These are phyloP conservation scores for Poeciliopsis turneri DNA, from an alignment of 2,797 vertebrate species.

Conservation along the genomic window DNA sequence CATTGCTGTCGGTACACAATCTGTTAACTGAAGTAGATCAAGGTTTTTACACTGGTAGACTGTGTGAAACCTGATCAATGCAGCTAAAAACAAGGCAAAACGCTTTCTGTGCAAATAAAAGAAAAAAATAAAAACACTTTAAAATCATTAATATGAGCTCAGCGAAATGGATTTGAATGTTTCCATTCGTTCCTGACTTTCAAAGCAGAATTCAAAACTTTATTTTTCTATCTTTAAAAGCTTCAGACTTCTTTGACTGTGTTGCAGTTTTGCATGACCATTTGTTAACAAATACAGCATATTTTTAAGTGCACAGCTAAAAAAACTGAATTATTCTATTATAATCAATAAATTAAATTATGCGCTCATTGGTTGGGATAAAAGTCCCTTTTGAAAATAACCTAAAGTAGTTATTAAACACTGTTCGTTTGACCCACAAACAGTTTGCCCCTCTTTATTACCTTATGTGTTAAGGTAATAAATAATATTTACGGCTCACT, in stretches of 20 bases:
- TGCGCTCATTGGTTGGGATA: background rate
- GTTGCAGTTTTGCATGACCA: background rate
- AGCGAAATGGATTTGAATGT: background rate
- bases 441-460: background rate
- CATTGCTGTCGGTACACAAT: background rate
- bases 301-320: background rate
- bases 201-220: background rate
- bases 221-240: background rate
- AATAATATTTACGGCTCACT: background rate
- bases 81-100: constrained; percentile 2
- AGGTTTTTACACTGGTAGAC: background rate
- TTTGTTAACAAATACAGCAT: background rate
- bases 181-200: background rate
- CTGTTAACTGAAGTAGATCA: background rate
- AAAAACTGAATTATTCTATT: background rate
- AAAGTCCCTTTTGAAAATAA: background rate
- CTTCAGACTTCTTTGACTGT: background rate
- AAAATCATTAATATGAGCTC: background rate
- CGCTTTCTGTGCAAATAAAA: background rate
- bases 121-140: background rate
- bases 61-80: background rate
- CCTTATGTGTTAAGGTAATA: background rate
- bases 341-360: background rate
- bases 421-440: background rate
- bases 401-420: background rate